Base-by-base conservation (phyloP, 2,113 vertebrate genomes). In the Hemiprocne comata region DNA sequence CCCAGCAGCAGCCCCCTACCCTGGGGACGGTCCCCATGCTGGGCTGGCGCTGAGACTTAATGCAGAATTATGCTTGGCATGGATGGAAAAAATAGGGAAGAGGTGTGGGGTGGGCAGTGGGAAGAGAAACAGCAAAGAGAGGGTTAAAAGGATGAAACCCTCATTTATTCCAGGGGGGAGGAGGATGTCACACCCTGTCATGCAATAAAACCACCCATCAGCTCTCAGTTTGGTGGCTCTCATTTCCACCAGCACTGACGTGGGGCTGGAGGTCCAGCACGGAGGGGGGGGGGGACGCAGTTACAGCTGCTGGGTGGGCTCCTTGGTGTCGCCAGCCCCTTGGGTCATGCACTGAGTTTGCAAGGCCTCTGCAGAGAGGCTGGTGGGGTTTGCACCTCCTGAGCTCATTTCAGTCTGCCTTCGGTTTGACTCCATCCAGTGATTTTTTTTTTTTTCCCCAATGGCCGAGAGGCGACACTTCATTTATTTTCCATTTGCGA, bases 11-110 rank as follows among this genome's bases (percentile, higher is more conserved):
- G 38, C 46, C 12, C 9, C 51, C 17, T 17, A 28, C 17, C 17
- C 42, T 1, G 9, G 38, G 66, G 61, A 78, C 0, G 0, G 18
- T 67, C 24, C n/a, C 44, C 50, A 54, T 0, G 0, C 33, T 0
- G 1, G 51, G 9, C 25, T 55, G n/a, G 44, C 7, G 1, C 1
- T 16, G 65, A 55, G 51, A 50, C 25, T 87, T 16, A 19, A 40
- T 1, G 1, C 10, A 29, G 73, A 72, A 58, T 70, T 11, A 44
- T 1, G 7, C n/a, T 46, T 42, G 77, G 51, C 40, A 76, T 0
- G 0, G 28, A 11, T 17, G 60, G 82, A 61, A 58, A 57, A 71
- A 8, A 34, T 5, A 5, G 17, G 13, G 26, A 20, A 11, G 29
- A 34, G 3, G 12, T 51, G 24, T 9, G 42, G 6, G 19, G 13